Conservation (phyloP, 1,140 invertebrate species). For the Philopotamus ludificatus region DNA sequence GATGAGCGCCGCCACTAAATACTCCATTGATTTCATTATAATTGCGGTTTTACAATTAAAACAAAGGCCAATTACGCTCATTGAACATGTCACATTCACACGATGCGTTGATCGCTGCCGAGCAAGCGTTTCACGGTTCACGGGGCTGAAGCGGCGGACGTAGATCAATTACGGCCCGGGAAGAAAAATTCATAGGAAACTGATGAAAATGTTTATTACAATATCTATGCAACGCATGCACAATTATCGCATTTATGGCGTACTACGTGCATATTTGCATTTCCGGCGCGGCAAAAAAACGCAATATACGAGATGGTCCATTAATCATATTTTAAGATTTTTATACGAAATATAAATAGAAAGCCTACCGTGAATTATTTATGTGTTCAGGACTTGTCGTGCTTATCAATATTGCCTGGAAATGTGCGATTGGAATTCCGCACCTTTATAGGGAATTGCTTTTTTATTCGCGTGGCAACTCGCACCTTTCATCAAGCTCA, state of each 20-base stretch:
- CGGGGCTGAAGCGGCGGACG: not conserved
- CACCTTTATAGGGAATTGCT: conserved; percentile 24
- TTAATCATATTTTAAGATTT: no score
- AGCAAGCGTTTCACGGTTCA: conserved; percentile 3
- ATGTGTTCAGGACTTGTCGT: not conserved
- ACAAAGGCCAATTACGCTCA: conserved; percentile 9
- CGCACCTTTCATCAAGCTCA: conserved; percentile 14
- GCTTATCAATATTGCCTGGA: conserved; percentile 17
- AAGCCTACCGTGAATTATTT: not conserved
- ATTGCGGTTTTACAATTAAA: conserved; percentile 4
- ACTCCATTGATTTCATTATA: not conserved
- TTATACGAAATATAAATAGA: no score
- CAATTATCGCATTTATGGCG: no score
- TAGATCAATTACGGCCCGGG: no score
- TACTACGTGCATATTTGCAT: no score
- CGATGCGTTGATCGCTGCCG: not conserved
- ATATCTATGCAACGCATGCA: no score
- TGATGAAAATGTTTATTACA: no score
- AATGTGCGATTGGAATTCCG: conserved; percentile 22
- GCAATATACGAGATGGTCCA: no score
- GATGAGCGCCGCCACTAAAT: not conserved
- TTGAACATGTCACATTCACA: conserved; percentile 12
- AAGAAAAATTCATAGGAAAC: no score
- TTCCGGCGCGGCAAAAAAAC: no score
- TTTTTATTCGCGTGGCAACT: conserved; percentile 23